Evolutionary conservation across 2,888 invertebrate species (phyloP), one percentile per base, ranked within the genome.

Genomic region (Coenonympha glycerion): DNA sequence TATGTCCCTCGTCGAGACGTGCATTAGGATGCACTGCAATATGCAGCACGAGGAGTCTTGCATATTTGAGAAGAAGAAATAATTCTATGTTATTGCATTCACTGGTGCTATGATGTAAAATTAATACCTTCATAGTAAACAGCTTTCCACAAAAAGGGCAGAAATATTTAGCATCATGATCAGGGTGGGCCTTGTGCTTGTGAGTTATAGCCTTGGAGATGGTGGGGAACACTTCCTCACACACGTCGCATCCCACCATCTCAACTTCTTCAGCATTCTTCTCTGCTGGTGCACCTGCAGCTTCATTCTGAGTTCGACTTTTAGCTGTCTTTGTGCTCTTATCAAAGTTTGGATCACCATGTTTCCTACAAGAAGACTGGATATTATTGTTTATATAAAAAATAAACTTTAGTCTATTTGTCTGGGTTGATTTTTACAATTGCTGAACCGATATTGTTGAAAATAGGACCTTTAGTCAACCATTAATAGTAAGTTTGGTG

Each of bases 71-170:
- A n/a, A n/a, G n/a, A n/a, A n/a, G n/a, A n/a, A n/a, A n/a, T n/a
- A n/a, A n/a, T n/a, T n/a, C n/a, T n/a, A n/a, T n/a, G n/a, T n/a
- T n/a, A n/a, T n/a, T n/a, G n/a, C n/a, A n/a, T n/a, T n/a, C n/a
- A n/a, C n/a, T n/a, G n/a, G n/a, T n/a, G n/a, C n/a, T n/a, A n/a
- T n/a, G n/a, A n/a, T n/a, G n/a, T n/a, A n/a, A n/a, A n/a, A n/a
- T 28, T 11, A n/a, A 69, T 76, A 89, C 89, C 85, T 91, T 91
- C 67, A 92, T 78, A 6, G 91, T 91, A 69, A 92, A 92, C 47
- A 91, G 89, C 83, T 90, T 91, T 6, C 92, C 92, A 69, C 92
- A 92, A 79, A 89, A 89, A 19, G 89, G 88, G 55, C 92, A 92
- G 69, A 90, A 91, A 71, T 91, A 88, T 68, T 91, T 91, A 16